Conservation (phyloP, 1,140 invertebrate species). For the Stegodyphus dumicola region DNA sequence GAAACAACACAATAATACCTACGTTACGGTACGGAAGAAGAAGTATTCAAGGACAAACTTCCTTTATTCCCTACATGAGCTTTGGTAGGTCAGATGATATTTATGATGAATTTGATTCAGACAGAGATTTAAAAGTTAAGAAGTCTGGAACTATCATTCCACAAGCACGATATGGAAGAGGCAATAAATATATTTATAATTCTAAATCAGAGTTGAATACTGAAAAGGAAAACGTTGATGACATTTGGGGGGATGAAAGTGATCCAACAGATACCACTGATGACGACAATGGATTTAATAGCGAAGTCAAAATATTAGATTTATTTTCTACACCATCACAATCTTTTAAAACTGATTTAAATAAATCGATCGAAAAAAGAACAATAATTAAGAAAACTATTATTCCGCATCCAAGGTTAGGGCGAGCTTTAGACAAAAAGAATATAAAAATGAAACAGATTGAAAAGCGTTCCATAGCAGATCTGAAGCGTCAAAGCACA, state of each 20-base stretch:
- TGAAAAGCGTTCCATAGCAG: no score
- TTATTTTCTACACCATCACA: no score
- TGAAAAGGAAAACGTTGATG: not conserved
- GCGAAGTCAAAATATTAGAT: not conserved
- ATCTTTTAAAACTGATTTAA: no score
- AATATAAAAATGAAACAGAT: no score
- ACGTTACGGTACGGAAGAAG: slow-evolving; percentile 3
- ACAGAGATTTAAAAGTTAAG: not conserved
- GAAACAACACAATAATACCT: not conserved
- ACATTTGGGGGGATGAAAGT: not conserved
- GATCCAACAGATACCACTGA: no score
- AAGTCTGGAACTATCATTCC: not conserved
- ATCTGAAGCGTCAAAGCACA: no score
- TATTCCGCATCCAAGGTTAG: slow-evolving; percentile 32
- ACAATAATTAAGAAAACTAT: not conserved
- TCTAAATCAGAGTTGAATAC: not conserved
- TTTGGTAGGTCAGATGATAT: not conserved
- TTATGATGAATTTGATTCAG: not conserved
- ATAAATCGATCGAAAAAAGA: not conserved
- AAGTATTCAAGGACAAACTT: not conserved
- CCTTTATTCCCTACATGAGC: not conserved
- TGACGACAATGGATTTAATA: not conserved
- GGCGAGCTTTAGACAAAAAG: not conserved
- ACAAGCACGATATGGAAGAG: not conserved
- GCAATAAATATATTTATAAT: not conserved